Base-by-base conservation (phyloP, 2,888 invertebrate genomes). In the Girardia tigrina region DNA sequence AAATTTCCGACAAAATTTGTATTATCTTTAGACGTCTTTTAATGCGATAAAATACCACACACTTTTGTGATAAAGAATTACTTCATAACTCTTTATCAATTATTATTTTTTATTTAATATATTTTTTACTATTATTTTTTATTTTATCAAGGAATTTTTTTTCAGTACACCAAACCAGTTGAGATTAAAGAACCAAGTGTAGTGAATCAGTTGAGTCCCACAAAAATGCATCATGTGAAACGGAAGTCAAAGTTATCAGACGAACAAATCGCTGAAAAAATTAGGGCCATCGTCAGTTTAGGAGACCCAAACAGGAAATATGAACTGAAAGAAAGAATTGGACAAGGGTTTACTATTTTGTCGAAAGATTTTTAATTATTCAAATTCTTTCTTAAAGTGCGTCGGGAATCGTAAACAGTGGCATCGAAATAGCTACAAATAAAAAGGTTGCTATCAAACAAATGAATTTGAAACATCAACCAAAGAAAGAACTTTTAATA, bases 391-490 rank as follows among this genome's bases (percentile, higher is more conserved):
- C 8, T 12, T 36, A 12, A 8, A 36, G 36, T 36, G 77, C 77
- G 1, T 77, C 77, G 2, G 77, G 77, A n/a, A 72, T 77, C 1
- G 77, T 77, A 6, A 56, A 77, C 29, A 29, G 26, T 4, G 77
- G 76, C 8, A 72, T 29, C 0, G 56, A 77, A 28, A 23, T 77
- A 1, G 28, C 56, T 20, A 36, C 29, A 20, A 71, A 71, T 4
- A 14, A 56, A 28, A 88, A 89, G 82, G 94, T 97, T 6, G 97
- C 97, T 29, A 90, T 97, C 79, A 97, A 97, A 85, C 91, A 92
- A 81, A 97, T 97, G 84, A 92, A 95, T 84, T 88, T 97, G 82
- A 89, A 90, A 42, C 92, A 92, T 83, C 97, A 98, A 84, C 90
- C 91, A 75, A 91, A 94, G 82, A 95, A 95, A 84, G 94, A 95